Evolutionary conservation across 2,113 vertebrate genomes (phyloP), one percentile per base, ranked within the genome.

Genomic region (Pseudolaguvia tuberculata): DNA sequence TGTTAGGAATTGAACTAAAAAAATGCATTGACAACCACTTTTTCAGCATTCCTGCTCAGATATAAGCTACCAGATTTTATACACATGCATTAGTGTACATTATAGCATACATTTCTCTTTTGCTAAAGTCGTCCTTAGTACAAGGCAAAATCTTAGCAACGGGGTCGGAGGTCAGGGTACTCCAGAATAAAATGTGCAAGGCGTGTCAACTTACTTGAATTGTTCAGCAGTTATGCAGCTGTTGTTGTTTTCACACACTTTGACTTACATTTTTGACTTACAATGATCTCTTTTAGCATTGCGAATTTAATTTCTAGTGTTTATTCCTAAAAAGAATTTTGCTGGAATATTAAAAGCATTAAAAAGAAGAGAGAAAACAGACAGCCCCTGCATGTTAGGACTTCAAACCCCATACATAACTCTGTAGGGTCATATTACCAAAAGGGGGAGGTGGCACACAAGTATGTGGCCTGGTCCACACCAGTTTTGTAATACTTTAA

Each of bases 381-480:
- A 81, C 78, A 86, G 89, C 89, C 90, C 90, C 88, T 92, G 91
- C 85, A 17, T 55, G 84, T 85, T 80, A 79, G 85, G 73, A 83
- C 74, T 67, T 86, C 90, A 91, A 88, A 89, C 89, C 91, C 91
- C 89, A 88, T 78, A 84, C 84, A 82, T 82, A 78, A 72, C 73
- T 85, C 68, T 67, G 76, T 71, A 67, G 82, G 83, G 83, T 92
- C 91, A 82, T 81, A 78, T 92, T 92, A 89, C 89, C 72, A 8
- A 86, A 78, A 88, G 85, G 83, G 81, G 83, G 84, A 89, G 88
- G 90, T 88, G 88, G 84, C 81, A 84, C 83, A 29, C n/a, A 70
- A 75, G 70, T 53, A 39, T 65, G 72, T 81, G 82, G 80, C 84
- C 85, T 85, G 78, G 82, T 86, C 74, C 73, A 74, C 62, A 83